These are phyloP conservation scores for Aspidapion aeneum DNA, from an alignment of 2,888 invertebrate genomes.

Conservation along the genomic window DNA sequence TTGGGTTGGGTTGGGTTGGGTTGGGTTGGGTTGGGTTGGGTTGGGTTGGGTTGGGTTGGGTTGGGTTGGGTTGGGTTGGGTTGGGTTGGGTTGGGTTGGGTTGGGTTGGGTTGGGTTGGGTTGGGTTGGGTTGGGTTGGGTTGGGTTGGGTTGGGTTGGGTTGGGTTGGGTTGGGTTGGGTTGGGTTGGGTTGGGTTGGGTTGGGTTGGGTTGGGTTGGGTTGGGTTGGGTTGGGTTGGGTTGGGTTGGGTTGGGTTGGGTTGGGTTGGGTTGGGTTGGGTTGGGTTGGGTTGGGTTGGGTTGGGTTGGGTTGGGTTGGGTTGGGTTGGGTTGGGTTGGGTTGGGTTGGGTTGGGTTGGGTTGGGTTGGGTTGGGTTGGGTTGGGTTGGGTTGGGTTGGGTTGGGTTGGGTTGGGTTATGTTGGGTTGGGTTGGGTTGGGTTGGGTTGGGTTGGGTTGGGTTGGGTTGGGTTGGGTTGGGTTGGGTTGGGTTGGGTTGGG, in stretches of 20 bases:
- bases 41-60: no score
- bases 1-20: no score
- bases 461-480: slow-evolving; percentile 20
- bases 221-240: slow-evolving; percentile 12
- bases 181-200: slow-evolving; percentile 9
- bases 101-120: no score
- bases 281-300: slow-evolving; percentile 6
- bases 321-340: slow-evolving; percentile 7
- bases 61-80: no score
- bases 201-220: slow-evolving; percentile 10
- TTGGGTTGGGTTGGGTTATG: slow-evolving; percentile 18
- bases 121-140: no score
- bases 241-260: slow-evolving; percentile 14
- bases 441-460: slow-evolving; percentile 20
- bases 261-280: slow-evolving; percentile 8
- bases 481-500: slow-evolving; percentile 19
- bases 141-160: no score
- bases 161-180: slow-evolving; percentile 13
- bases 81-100: no score
- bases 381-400: slow-evolving; percentile 19
- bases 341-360: slow-evolving; percentile 10
- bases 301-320: slow-evolving; percentile 7
- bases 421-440: no score
- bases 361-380: slow-evolving; percentile 17
- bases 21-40: no score